Base-by-base conservation (phyloP, 2,888 invertebrate genomes). In the Andrena minutula region DNA sequence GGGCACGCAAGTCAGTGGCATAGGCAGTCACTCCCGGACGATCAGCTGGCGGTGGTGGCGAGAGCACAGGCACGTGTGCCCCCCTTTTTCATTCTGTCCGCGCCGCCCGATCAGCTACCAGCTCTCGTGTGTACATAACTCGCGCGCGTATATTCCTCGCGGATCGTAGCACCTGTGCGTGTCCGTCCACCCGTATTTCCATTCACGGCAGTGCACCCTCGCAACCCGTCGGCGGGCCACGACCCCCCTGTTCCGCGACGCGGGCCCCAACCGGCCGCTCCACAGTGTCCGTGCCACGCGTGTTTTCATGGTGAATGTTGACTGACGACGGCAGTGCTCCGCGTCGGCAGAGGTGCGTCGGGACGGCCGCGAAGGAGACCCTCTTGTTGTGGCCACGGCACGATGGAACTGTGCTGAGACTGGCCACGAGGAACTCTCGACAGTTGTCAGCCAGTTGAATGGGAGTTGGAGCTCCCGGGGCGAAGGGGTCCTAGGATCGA, bases 1-100 rank as follows among this genome's bases (percentile, higher is more conserved):
- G 70, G 82, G 82, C 73, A 70, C 69, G 80, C 65, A 70, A 81
- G 83, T 89, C 85, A 86, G 77, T 82, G 82, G 82, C 82, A 74
- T 23, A 74, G 41, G 83, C 88, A 89, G 89, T 86, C 86, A 89
- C 90, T 88, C 90, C 79, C 79, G 79, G 75, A 82, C 82, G 79
- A 81, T 82, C 83, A 86, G 83, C 85, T 87, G 89, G 84, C 85
- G 75, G 66, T 79, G 78, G 86, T 75, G 73, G 75, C 75, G 1
- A n/a, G 73, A 77, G 70, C 82, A 77, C 65, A 76, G 84, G 78
- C 76, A 78, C 78, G 74, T 70, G 73, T 83, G 64, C 79, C 32
- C 26, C 32, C 41, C 65, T 61, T 68, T 68, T 68, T 63, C 79
- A 72, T 79, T 80, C 68, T 61, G 79, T 53, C 47, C 71, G 72